phyloP scores from a whole-genome alignment of 1,140 invertebrate genomes.

The Coboldia fuscipes region DNA sequence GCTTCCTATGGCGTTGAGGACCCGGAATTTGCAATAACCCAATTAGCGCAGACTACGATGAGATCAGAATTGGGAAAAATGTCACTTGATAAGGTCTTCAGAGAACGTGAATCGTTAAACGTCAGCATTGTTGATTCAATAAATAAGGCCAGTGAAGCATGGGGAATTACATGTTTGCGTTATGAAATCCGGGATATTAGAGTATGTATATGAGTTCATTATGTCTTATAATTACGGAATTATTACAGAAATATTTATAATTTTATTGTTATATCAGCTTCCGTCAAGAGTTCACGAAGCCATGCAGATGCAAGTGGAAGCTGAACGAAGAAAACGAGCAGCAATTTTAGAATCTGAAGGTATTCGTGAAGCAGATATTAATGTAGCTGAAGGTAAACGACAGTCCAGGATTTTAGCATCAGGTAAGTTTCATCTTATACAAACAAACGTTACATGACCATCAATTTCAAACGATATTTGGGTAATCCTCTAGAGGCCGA shows the following conservation, averaged over 20 bases:
- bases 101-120: slow-evolving; percentile 90
- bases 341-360: slow-evolving; percentile 95
- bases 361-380: slow-evolving; percentile 83
- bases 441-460: too few species aligned
- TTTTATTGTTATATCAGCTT: slow-evolving; percentile 22
- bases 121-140: slow-evolving; percentile 91
- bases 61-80: slow-evolving; percentile 96
- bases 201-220: slow-evolving; percentile 34
- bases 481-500: slow-evolving; percentile 62
- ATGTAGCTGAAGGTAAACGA: slow-evolving; percentile 91
- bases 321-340: slow-evolving; percentile 89
- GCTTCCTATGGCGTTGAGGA: slow-evolving; percentile 98
- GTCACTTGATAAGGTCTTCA: slow-evolving; percentile 89
- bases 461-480: too few species aligned
- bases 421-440: too few species aligned
- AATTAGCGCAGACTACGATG: slow-evolving; percentile 98
- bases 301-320: slow-evolving; percentile 99
- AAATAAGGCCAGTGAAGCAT: slow-evolving; percentile 93
- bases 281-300: slow-evolving; percentile 89
- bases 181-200: slow-evolving; percentile 67
- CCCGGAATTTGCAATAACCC: slow-evolving; percentile 97
- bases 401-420: slow-evolving; percentile 81
- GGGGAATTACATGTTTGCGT: slow-evolving; percentile 92
- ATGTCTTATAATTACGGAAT: not conserved
- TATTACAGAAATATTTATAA: not conserved